Evolutionary conservation across 2,888 invertebrate species (phyloP).

Genomic region (Pilophorus perplexus): DNA sequence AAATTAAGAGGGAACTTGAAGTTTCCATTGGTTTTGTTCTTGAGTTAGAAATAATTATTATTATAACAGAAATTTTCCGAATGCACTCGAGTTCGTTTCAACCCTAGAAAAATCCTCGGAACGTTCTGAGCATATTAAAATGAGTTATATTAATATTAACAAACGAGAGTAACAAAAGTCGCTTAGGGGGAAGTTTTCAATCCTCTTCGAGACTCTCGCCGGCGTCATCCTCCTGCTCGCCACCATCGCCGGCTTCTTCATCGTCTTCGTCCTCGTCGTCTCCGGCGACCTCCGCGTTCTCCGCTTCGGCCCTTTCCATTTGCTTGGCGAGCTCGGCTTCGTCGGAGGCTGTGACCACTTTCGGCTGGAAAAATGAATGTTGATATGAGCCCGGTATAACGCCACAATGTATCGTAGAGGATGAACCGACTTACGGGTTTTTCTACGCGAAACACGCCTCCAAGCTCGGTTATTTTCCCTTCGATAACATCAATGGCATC

Average conservation of each 20-base stretch:
- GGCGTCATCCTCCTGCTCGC: constrained; percentile 45
- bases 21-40: no score
- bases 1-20: no score
- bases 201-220: constrained; percentile 31
- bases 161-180: constrained; percentile 15
- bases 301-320: constrained; percentile 89
- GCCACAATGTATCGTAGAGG: neutral
- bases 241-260: constrained; percentile 49
- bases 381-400: neutral
- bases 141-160: constrained; percentile 16
- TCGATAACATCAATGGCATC: constrained; percentile 87
- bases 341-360: constrained; percentile 97
- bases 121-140: neutral
- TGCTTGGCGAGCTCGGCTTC: constrained; percentile 92
- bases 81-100: no score
- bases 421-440: constrained; percentile 72
- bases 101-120: no score
- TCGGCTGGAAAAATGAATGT: constrained; percentile 64
- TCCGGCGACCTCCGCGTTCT: constrained; percentile 81
- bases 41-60: no score
- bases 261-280: constrained; percentile 52
- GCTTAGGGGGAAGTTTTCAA: neutral
- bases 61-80: no score
- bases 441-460: constrained; percentile 91
- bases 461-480: constrained; percentile 68